Base-by-base conservation (phyloP, 2,888 invertebrate species). In the Micoletzkya japonica region DNA sequence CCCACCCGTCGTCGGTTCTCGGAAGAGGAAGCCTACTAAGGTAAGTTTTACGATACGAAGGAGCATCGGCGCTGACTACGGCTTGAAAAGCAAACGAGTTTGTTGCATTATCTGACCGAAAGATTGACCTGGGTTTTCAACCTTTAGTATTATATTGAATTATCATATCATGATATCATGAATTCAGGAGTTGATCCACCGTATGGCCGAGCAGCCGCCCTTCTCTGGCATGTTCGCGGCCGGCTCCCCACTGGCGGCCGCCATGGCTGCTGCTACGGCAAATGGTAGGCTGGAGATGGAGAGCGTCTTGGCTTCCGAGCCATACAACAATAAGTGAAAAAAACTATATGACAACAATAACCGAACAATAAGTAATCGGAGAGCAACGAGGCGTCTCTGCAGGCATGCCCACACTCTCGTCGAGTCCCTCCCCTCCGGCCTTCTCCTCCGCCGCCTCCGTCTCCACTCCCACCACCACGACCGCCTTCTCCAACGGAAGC, bases 11-110 rank as follows among this genome's bases (percentile, higher is more conserved):
- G 26, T 30, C 17, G 82, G 82, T n/a, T 70, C 76, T 54, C 54
- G 78, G 28, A 82, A 82, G 72, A 70, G 82, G 26, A 82, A 82
- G 69, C 80, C 81, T 28, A 76, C 76, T 26, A 79, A 81, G 49
- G 78, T 68, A 28, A 58, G 58, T 49, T 49, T 28, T 63, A 34
- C 28, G 50, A 17, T 44, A 44, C 34, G 36, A 6, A 36, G 20
- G 32, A 17, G 30, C 37, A 17, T 57, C 34, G 57, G 34, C 2
- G 30, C 7, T 30, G 3, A 1, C 17, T 24, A 52, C 24, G 24
- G 24, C 6, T 24, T 20, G 49, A 49, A 24, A 49, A 49, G 24
- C 20, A 20, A 10, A 0, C 2, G 24, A 20, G 24, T 49, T 49
- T 49, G 20, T 2, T 24, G 4, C 49, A 49, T 20, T 20, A 7